These are phyloP conservation scores for Argyrosomus japonicus DNA, from an alignment of 2,113 vertebrate genomes.

Conservation along the genomic window DNA sequence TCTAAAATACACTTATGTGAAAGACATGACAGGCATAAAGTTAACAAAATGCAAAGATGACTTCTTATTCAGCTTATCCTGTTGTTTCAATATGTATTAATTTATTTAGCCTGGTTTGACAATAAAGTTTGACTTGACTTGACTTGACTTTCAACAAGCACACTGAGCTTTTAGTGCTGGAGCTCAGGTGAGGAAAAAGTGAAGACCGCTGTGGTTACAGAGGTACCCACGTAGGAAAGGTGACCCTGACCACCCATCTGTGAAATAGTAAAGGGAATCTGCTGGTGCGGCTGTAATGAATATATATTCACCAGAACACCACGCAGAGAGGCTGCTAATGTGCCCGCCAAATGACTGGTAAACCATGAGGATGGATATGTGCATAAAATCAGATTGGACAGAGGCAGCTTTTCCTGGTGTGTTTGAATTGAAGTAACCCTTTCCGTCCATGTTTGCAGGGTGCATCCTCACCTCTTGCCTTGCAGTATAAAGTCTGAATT, in stretches of 20 bases:
- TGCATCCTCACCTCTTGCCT: slow-evolving; percentile 31
- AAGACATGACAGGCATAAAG: too few species aligned
- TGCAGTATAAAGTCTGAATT: slow-evolving; percentile 32
- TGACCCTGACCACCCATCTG: slow-evolving; percentile 79
- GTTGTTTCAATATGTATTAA: not conserved
- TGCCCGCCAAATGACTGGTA: slow-evolving; percentile 55
- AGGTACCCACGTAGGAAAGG: slow-evolving; percentile 72
- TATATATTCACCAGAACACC: slow-evolving; percentile 72
- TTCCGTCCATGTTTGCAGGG: slow-evolving; percentile 1
- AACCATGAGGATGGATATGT: slow-evolving; percentile 60
- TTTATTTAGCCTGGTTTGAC: not conserved
- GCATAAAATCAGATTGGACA: slow-evolving; percentile 57
- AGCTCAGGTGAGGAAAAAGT: slow-evolving; percentile 7
- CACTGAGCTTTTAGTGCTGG: not conserved
- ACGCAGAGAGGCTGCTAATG: slow-evolving; percentile 67
- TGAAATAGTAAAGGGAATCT: slow-evolving; percentile 77
- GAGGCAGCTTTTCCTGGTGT: slow-evolving; percentile 39
- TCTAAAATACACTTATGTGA: too few species aligned
- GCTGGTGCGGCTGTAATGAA: slow-evolving; percentile 75
- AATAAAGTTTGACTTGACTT: too few species aligned
- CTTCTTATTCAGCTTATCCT: not conserved
- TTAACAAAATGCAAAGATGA: not conserved
- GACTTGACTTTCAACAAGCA: not conserved
- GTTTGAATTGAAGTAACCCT: slow-evolving; percentile 54
- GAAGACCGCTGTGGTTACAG: slow-evolving; percentile 56